Evolutionary conservation across 2,888 invertebrate genomes (phyloP), one percentile per base, ranked within the genome.

Genomic region (Hirtodrosophila histrioides): DNA sequence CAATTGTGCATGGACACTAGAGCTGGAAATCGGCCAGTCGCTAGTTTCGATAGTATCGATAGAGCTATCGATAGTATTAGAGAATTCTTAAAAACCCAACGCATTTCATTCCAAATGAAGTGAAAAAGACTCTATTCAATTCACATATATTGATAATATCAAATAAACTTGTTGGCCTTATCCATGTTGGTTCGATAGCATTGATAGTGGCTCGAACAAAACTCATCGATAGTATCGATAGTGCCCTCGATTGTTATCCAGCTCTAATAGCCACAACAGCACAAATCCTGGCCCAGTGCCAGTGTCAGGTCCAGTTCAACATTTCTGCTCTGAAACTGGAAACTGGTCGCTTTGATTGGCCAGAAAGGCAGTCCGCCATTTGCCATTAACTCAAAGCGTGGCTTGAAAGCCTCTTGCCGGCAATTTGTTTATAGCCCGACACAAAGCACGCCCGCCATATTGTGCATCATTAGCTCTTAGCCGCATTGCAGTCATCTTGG

Each of bases 281-380:
- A 6, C 36, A 69, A 68, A 49, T 78, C 78, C 78, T 82, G 63
- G 51, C 62, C 58, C 45, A 44, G 50, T 54, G 31, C 35, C 11
- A 40, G 64, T 49, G 37, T 27, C 45, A 31, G 12, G 56, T 57
- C 48, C 46, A 53, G 45, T 46, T 43, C 12, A 23, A 39, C 54
- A 53, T 46, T 53, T 36, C 6, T 27, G 37, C 35, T 23, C 49
- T 4, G 24, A 61, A 83, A 78, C 84, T 80, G 78, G 80, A 54
- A 75, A 78, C 65, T 78, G 80, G 64, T 35, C 76, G 76, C 78
- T 84, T 81, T 85, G 81, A 81, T 85, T 81, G 81, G 81, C 64
- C 76, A 68, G 78, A 29, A 49, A 53, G 43, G 40, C 46, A 35
- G 74, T 50, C 77, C 69, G 83, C 83, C 84, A 83, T 86, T 69